Evolutionary conservation across 2,888 invertebrate genomes (phyloP), one percentile per base, ranked within the genome.

Genomic region (Polydrusus cervinus): DNA sequence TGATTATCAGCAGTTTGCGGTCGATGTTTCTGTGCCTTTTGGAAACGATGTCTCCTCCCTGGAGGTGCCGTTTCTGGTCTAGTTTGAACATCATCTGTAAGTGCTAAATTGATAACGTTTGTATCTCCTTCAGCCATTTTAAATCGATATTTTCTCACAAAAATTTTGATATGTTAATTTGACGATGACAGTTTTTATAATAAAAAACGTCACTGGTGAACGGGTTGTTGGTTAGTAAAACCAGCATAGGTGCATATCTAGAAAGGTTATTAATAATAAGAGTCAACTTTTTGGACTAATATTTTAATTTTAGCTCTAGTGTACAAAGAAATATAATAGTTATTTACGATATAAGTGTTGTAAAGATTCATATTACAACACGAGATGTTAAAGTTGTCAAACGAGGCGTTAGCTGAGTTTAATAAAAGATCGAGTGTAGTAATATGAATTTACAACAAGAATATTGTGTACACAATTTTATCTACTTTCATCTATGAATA

Each of bases 111-210:
- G n/a, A 16, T 38, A 16, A 38, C 0, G 9, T 38, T 18, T 18
- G 18, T 38, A 60, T 60, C 57, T 11, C 57, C 57, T 18, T 60
- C 57, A 3, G 57, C 57, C 57, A 60, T 60, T 60, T 60, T 60
- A 60, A 38, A 38, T 40, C 16, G 11, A 30, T 34, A n/a, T 55
- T 30, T 34, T 57, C 3, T 25, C 25, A 57, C 55, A 9, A 34
- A 34, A 57, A 57, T 57, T 57, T 57, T 57, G 30, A 34, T 34
- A 34, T 34, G 55, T 8, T 57, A 34, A 18, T 3, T 18, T 18
- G 20, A 11, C 51, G 20, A 11, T 51, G 51, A 13, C 51, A 51
- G 20, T 20, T 51, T 20, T 51, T 13, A 51, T 13, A 51, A 51
- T 51, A 13, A 51, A 51, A 20, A 20, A n/a, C n/a, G 51, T 51